A percentile compares a stretch with the other conserved stretches of the same genome.
These are phyloP conservation scores for Microchirus variegatus DNA, from an alignment of 2,797 vertebrate species.

Conservation along the genomic window DNA sequence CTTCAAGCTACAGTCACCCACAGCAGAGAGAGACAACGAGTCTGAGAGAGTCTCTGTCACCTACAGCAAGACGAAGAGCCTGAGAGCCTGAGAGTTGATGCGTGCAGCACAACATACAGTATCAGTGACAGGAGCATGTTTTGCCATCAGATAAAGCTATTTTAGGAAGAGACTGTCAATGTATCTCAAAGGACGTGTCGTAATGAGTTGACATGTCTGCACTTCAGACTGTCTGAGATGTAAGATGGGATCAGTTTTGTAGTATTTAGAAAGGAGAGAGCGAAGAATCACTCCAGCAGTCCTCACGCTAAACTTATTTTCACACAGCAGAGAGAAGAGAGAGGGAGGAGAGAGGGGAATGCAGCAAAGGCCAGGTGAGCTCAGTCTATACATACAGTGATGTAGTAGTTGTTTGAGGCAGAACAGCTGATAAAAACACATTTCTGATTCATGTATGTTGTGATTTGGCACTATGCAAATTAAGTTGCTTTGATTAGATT, in stretches of 20 bases:
- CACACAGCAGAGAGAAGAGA: constrained; percentile 7
- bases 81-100: constrained; percentile 25
- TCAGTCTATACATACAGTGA: constrained; percentile 4
- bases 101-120: constrained; percentile 55
- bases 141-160: constrained; percentile 70
- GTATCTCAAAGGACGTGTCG: constrained; percentile 57
- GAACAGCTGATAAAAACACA: neutral
- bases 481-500: neutral
- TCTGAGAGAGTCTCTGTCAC: constrained; percentile 26
- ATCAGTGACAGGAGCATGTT: constrained; percentile 67
- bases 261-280: constrained; percentile 23
- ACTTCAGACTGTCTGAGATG: constrained; percentile 34
- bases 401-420: neutral
- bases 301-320: constrained; percentile 16
- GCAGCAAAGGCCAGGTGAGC: constrained; percentile 5
- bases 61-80: constrained; percentile 32
- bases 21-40: neutral
- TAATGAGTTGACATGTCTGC: constrained; percentile 24
- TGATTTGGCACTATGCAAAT: too few species aligned
- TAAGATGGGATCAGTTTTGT: constrained; percentile 40
- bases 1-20: constrained; percentile 45
- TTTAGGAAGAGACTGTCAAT: constrained; percentile 71
- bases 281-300: constrained; percentile 2
- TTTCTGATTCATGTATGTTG: too few species aligned
- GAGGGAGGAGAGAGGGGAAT: constrained; percentile 2